Evolutionary conservation across 2,888 invertebrate genomes (phyloP), one percentile per base, ranked within the genome.

Genomic region (Luffia ferchaultella): DNA sequence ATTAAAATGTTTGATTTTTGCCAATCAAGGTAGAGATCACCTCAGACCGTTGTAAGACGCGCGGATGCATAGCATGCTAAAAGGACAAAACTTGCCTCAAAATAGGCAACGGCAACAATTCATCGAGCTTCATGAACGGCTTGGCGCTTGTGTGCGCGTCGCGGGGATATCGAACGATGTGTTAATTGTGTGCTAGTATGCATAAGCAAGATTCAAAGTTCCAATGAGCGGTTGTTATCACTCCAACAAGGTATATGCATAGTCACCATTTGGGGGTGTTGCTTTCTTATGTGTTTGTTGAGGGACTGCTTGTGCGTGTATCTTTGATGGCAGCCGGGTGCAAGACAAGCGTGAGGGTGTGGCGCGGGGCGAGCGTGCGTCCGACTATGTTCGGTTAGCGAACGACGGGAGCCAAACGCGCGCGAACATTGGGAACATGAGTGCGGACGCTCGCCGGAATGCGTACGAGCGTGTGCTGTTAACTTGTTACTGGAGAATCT

Each of bases 401-500:
- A 3, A 18, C 18, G 19, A 15, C 18, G 15, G 17, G 17, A 19
- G 15, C 45, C 30, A 12, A 30, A 30, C 30, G 30, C 30, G 3
- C 30, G 30, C 30, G 30, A 30, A 30, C 30, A 45, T 17, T 50
- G 47, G 40, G 55, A 18, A 55, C 64, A 62, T 16, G 57, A 53
- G 55, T 55, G 60, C 46, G 59, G 56, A 20, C 62, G 61, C 49
- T 56, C 56, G 42, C 55, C 57, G 17, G 58, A 52, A 63, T 69
- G 73, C 20, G 62, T 57, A 43, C 60, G 53, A 63, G 70, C 54
- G 64, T 78, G 78, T n/a, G 61, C 63, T 0, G 70, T 55, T 49
- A 78, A 59, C 62, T 76, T 78, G 70, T 78, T 77, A 5, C 73
- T 76, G 0, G 71, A 63, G 67, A 77, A 78, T 18, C 62, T 68